Base-by-base conservation (phyloP, 2,113 vertebrate species). In the Archocentrus centrarchus region DNA sequence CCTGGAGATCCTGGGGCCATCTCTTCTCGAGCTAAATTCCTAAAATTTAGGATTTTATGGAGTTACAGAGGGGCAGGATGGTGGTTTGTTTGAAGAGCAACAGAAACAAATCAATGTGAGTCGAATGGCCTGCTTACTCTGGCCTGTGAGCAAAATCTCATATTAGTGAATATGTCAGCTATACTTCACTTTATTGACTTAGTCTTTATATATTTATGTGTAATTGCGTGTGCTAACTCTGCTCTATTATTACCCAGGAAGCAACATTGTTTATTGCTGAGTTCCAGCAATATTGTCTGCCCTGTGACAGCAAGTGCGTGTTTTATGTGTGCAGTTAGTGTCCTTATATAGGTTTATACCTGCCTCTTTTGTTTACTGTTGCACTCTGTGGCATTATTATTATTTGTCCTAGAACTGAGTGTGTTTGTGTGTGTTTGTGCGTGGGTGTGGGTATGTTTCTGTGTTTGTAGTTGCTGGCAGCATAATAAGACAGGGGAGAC, bases 301-400 rank as follows among this genome's bases (percentile, higher is more conserved):
- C 20, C 35, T 44, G 39, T 55, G 66, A 8, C 62, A 70, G 41
- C 11, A 22, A 24, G 20, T 59, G 47, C n/a, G 47, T 44, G 20
- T 62, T 55, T 27, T 47, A 9, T 18, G 5, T 30, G 62, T 9
- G 39, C 27, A n/a, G 27, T 22, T 14, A 50, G 15, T 66, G 55
- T 57, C 22, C 41, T 53, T 11, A 82, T 76, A 57, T 73, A 59
- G 58, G 11, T 44, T 86, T 53, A 47, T 58, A 58, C 22, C 58
- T 55, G 44, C 75, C 22, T 35, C 44, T 20, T 5, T 41, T 75
- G 63, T 88, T 86, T 68, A 35, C 63, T 66, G 32, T 41, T 47
- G 17, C 50, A 11, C 59, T 50, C 22, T 11, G 1, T 17, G 14
- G 60, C 11, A 61, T 53, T 76, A 66, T 44, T 62, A 37, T 4